Percentiles rank a stretch among this genome's conserved stretches.
phyloP scores from a whole-genome alignment of 1,140 invertebrate genomes.

The Gyrodactylus salaris region DNA sequence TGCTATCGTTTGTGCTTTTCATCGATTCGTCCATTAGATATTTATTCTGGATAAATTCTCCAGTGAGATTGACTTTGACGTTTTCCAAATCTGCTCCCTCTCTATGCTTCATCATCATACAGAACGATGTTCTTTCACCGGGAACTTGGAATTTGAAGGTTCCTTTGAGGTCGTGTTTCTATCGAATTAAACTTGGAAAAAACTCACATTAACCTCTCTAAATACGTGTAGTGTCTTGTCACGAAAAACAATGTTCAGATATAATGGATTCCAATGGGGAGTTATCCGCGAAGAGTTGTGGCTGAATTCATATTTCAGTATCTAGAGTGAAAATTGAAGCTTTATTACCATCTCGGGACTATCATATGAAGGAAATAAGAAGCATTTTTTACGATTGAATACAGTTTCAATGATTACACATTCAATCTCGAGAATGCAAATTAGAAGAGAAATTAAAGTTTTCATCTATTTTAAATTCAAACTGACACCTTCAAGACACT shows the following conservation, averaged over 20 bases:
- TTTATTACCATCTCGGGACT: not conserved
- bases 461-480: not conserved
- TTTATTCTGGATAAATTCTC: not conserved
- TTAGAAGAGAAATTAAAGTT: too few species aligned
- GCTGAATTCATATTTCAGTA: too few species aligned
- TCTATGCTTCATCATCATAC: not conserved
- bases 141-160: not conserved
- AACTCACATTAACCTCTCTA: not conserved
- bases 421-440: too few species aligned
- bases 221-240: not conserved
- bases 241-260: not conserved
- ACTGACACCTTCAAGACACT: not conserved
- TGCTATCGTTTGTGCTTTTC: not conserved
- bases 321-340: not conserved
- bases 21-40: not conserved
- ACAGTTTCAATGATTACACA: too few species aligned
- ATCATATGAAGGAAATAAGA: not conserved
- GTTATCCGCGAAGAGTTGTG: too few species aligned
- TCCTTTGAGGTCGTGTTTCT: not conserved
- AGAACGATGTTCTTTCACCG: not conserved
- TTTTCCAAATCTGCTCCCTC: not conserved
- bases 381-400: not conserved
- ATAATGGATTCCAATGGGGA: too few species aligned
- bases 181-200: not conserved
- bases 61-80: not conserved